These are phyloP conservation scores for Antennarius maculatus DNA, from an alignment of 2,797 vertebrate species.

Conservation along the genomic window DNA sequence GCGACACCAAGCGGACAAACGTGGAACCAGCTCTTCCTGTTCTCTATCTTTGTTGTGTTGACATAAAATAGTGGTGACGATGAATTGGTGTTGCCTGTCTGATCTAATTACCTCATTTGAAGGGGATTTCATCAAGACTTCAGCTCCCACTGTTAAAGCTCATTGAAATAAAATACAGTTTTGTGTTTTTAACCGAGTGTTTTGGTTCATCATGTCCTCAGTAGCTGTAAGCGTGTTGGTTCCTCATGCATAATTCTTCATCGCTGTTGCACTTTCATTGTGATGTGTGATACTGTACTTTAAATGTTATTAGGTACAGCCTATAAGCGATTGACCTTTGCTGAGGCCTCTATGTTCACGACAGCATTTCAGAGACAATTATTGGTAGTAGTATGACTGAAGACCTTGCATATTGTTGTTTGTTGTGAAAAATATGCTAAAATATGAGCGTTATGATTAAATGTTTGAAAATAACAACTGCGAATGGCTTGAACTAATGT, in stretches of 20 bases:
- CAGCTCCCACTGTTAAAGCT: too few species aligned
- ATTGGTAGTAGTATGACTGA: too few species aligned
- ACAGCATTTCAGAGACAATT: neutral
- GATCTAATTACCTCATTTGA: too few species aligned
- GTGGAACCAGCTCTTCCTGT: neutral
- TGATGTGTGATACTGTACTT: neutral
- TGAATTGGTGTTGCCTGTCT: too few species aligned
- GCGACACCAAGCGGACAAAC: slow-evolving; percentile 62
- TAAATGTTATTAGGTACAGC: neutral
- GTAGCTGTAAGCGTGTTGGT: neutral
- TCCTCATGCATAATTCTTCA: neutral
- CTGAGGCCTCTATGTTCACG: neutral
- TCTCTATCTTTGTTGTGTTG: neutral
- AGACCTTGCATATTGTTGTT: neutral
- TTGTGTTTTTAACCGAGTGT: too few species aligned
- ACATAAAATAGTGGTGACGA: slow-evolving; percentile 42
- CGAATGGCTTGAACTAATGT: neutral
- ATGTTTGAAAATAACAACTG: neutral
- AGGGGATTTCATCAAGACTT: too few species aligned
- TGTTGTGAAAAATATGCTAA: neutral
- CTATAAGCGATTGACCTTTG: slow-evolving; percentile 17
- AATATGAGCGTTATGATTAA: slow-evolving; percentile 7
- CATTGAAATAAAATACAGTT: too few species aligned
- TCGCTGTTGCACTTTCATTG: too few species aligned
- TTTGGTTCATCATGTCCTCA: neutral